Evolutionary conservation across 2,797 vertebrate species (phyloP), one percentile per base, ranked within the genome.

Genomic region (Natrix natrix): DNA sequence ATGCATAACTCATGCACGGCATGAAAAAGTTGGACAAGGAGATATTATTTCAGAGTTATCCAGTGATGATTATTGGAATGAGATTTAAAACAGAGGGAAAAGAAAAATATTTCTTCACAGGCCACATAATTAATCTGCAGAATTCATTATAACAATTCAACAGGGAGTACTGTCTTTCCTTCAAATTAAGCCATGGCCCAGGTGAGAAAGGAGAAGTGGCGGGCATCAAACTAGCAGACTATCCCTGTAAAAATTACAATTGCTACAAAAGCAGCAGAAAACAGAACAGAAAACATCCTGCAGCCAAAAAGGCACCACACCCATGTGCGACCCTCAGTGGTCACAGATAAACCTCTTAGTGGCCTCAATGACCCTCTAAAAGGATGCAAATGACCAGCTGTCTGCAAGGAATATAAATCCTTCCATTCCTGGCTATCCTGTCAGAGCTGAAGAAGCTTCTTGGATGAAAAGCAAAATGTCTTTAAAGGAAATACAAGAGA

Each of bases 181-280:
- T 69, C n/a, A 69, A 32, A 69, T 69, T 32, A n/a, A 7, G 14
- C n/a, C n/a, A 69, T 32, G 2, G n/a, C n/a, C n/a, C 14, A 8
- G 14, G n/a, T 69, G 66, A 69, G 66, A 69, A 69, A 69, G 66
- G 66, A 69, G 66, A 6, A 69, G 1, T 2, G 2, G 7, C 32
- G 28, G 13, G 5, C 2, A 0, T 69, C 63, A 32, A 13, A 12
- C 5, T n/a, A n/a, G 0, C 12, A 69, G 0, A 28, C 13, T 12
- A 32, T 69, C n/a, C 66, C 66, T 69, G 5, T 69, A 32, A 69
- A n/a, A 69, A 69, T 16, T 32, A 69, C 16, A 16, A 69, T 13
- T 32, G n/a, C 66, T 32, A 69, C 13, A 32, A 14, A 69, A 69
- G 17, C n/a, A 32, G n/a, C n/a, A 69, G 4, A 63, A 63, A 63